Percentiles rank a stretch among this genome's conserved stretches.
These are phyloP conservation scores for Apamea sordens DNA, from an alignment of 2,888 invertebrate genomes.

Conservation along the genomic window DNA sequence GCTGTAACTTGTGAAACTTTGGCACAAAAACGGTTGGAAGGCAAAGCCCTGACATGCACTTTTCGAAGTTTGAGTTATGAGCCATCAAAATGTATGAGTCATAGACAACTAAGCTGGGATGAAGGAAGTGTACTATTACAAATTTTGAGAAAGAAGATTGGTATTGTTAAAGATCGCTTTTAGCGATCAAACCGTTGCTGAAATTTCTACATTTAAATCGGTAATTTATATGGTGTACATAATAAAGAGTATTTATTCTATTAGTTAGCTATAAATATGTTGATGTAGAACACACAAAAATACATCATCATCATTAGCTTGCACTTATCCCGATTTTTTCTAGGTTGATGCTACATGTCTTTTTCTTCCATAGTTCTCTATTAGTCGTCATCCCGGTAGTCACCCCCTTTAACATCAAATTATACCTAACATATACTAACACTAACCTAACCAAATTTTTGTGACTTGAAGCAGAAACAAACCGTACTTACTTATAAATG, in stretches of 20 bases:
- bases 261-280: neutral
- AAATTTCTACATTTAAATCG: too few species aligned
- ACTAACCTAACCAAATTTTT: neutral
- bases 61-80: slow-evolving; percentile 50
- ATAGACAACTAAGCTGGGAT: slow-evolving; percentile 29
- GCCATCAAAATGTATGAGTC: slow-evolving; percentile 29
- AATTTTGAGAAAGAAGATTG: neutral
- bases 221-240: too few species aligned
- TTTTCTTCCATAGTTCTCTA: neutral
- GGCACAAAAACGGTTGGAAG: slow-evolving; percentile 41
- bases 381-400: neutral
- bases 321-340: neutral
- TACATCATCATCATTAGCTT: too few species aligned
- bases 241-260: neutral
- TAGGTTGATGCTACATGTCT: neutral
- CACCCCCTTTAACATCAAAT: neutral
- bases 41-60: slow-evolving; percentile 51
- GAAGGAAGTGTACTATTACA: neutral
- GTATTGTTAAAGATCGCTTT: neutral
- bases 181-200: neutral
- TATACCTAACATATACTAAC: neutral
- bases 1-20: slow-evolving; percentile 43
- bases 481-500: neutral
- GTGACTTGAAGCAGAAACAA: neutral
- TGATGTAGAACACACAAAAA: too few species aligned